Conservation (phyloP, 2,113 vertebrate genomes). For the Esox niger region DNA sequence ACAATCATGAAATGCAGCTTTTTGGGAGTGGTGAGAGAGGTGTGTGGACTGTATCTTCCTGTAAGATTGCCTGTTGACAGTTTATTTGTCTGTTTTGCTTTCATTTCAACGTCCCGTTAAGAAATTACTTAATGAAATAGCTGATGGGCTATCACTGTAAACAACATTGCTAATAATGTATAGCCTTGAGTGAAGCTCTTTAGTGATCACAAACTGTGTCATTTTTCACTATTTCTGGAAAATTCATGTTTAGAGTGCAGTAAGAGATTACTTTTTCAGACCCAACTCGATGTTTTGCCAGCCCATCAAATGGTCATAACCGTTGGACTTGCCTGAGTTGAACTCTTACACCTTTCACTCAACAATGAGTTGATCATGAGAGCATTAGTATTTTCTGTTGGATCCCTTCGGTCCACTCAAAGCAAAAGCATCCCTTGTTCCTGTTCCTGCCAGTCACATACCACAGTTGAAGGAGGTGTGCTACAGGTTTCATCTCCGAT, state of each 20-base stretch:
- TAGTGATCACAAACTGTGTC: too few species aligned
- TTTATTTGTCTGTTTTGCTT: conserved; percentile 40
- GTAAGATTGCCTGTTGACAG: too few species aligned
- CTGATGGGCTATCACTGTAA: conserved; percentile 36
- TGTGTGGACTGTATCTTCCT: not conserved
- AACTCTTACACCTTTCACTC: too few species aligned
- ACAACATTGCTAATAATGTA: conserved; percentile 24
- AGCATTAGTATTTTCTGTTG: not conserved
- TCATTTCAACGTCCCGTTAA: conserved; percentile 53
- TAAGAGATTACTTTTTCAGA: not conserved
- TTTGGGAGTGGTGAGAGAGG: not conserved
- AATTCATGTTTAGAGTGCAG: not conserved
- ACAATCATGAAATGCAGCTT: not conserved
- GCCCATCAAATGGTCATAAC: not conserved
- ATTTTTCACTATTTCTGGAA: not conserved
- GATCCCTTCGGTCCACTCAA: not conserved
- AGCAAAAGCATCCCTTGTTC: not conserved
- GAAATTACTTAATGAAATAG: conserved; percentile 33
- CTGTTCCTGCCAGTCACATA: conserved; percentile 5
- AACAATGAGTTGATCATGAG: not conserved
- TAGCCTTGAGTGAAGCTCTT: conserved; percentile 15
- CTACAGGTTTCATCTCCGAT: conserved; percentile 16
- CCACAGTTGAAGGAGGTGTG: not conserved
- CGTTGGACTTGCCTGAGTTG: too few species aligned
- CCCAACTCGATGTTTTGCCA: not conserved